Evolutionary conservation across 2,888 invertebrate genomes (phyloP).

Genomic region (Ellobium chinense): DNA sequence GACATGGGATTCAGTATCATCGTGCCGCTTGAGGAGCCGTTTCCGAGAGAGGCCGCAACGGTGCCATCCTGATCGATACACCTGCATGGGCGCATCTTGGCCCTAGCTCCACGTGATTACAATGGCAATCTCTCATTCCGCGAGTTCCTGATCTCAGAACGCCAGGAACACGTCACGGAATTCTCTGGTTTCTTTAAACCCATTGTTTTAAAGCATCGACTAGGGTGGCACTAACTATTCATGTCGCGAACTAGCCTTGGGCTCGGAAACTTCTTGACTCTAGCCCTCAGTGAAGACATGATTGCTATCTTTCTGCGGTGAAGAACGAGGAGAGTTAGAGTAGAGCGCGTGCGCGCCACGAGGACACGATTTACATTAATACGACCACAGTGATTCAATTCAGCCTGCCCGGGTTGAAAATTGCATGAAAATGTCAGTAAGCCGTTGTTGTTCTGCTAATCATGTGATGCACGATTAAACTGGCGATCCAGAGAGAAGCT

Average conservation of each 20-base stretch:
- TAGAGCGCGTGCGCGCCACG: too few species aligned
- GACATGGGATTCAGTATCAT: too few species aligned
- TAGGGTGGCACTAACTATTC: not conserved
- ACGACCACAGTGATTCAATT: too few species aligned
- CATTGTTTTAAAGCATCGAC: not conserved
- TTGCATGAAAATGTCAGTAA: too few species aligned
- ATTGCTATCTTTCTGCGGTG: not conserved
- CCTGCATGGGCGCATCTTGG: constrained; percentile 39
- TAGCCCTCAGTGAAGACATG: not conserved
- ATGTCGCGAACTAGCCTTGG: not conserved
- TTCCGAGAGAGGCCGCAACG: not conserved
- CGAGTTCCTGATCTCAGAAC: not conserved
- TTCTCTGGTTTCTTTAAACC: not conserved
- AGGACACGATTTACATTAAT: too few species aligned
- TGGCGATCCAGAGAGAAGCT: too few species aligned
- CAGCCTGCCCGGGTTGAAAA: too few species aligned
- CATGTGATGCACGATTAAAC: too few species aligned
- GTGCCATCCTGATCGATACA: constrained; percentile 27
- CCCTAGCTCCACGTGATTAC: constrained; percentile 21
- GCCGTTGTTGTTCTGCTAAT: too few species aligned
- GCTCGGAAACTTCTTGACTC: not conserved
- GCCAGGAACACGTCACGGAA: constrained; percentile 6
- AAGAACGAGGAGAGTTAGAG: too few species aligned
- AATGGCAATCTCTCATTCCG: constrained; percentile 19
- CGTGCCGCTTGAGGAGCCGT: not conserved